Evolutionary conservation across 2,888 invertebrate species (phyloP), one percentile per base, ranked within the genome.

Genomic region (Cheiracanthium punctorium): DNA sequence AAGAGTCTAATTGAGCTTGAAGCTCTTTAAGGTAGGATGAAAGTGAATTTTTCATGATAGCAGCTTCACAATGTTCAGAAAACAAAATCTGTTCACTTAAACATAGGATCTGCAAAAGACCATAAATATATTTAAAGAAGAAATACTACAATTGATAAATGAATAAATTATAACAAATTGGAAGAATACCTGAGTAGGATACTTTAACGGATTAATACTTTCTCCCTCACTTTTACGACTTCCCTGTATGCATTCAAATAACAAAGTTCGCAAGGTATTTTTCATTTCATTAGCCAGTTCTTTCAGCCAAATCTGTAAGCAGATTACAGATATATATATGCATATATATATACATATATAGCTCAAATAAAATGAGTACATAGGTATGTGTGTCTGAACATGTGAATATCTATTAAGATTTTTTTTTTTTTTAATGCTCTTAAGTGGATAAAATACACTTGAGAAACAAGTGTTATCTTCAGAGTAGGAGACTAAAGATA

Each of bases 21-120:
- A 90, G 65, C 72, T 90, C 89, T 24, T 88, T 69, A 14, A 93
- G 84, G 64, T 92, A 91, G 70, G 58, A 17, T 1, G 65, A 67
- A 7, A 90, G 76, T 64, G 94, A 93, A 92, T 95, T 94, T 73
- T 93, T 93, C 8, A 92, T 91, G 89, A 98, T 95, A 1, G 96
- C 95, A 90, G 94, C 94, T 92, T 98, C 98, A 89, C 95, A 94
- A 91, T 95, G 94, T 88, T 94, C 94, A 0, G 97, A 96, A 91
- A 98, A 98, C 77, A 94, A 93, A 76, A 98, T 95, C 90, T 95
- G 95, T 90, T 97, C 96, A 1, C 95, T 94, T 70, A 98, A 93
- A 91, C 97, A 96, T 58, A 98, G 93, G 89, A 98, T 95, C 94
- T 93, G 90, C 4, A 89, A 85, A 17, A 17, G 14, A 17, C 14